Evolutionary conservation across 2,113 vertebrate genomes (phyloP).

Genomic region (Gymnocephalus cernua): DNA sequence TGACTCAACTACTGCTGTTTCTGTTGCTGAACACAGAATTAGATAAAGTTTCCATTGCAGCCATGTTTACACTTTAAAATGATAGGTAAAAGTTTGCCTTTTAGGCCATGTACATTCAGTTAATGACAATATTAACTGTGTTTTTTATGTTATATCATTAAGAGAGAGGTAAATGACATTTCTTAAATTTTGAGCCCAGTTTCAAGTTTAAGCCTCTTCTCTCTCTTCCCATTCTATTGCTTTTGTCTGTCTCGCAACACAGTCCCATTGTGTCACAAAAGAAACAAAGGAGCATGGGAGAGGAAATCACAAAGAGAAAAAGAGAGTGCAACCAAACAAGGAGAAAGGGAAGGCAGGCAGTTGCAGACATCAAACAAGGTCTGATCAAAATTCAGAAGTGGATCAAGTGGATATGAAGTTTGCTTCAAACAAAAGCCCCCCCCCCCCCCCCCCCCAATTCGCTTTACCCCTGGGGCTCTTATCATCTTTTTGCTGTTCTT

Average conservation of each 20-base stretch:
- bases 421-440: slow-evolving; percentile 71
- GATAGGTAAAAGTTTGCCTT: too few relatives aligned
- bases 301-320: slow-evolving; percentile 46
- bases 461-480: slow-evolving; percentile 51
- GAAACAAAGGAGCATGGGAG: slow-evolving; percentile 47
- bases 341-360: slow-evolving; percentile 30
- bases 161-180: not conserved
- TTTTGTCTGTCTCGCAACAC: slow-evolving; percentile 7
- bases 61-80: not conserved
- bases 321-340: slow-evolving; percentile 39
- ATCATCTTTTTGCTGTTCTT: slow-evolving; percentile 57
- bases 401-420: slow-evolving; percentile 73
- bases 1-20: not conserved
- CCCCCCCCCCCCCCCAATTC: slow-evolving; percentile 11
- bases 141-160: not conserved
- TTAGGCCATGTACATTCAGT: not conserved
- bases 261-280: slow-evolving; percentile 43
- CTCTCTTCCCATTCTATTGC: slow-evolving; percentile 9
- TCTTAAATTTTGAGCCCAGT: not conserved
- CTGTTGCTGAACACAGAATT: too few relatives aligned
- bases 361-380: slow-evolving; percentile 68
- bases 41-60: not conserved
- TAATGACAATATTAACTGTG: not conserved
- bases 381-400: slow-evolving; percentile 67
- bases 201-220: slow-evolving; percentile 13